A percentile compares a stretch with the other conserved stretches of the same genome.
Conservation (phyloP, 2,797 vertebrate species). For the Rachycentron canadum region DNA sequence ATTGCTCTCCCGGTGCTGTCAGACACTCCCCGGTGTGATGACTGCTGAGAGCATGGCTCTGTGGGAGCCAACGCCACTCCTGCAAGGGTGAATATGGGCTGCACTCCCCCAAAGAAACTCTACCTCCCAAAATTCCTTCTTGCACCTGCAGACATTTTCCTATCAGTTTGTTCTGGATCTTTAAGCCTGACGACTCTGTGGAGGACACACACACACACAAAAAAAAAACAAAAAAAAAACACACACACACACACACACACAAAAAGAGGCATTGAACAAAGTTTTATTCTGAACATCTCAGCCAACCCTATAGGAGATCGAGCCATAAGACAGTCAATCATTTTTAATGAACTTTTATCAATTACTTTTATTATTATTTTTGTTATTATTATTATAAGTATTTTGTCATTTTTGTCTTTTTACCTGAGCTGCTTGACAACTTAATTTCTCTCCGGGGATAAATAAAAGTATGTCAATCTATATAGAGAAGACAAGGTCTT, state of each 20-base stretch:
- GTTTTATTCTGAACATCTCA: not conserved
- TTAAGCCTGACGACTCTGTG: slow-evolving; percentile 79
- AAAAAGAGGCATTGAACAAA: not conserved
- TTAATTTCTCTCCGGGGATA: too few species aligned
- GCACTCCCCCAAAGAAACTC: slow-evolving; percentile 82
- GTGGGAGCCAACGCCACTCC: slow-evolving; percentile 84
- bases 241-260: too few species aligned
- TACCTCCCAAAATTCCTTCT: slow-evolving; percentile 49
- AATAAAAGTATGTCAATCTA: too few species aligned
- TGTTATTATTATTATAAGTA: too few species aligned
- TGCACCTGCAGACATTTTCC: slow-evolving; percentile 84
- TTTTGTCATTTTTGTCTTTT: too few species aligned
- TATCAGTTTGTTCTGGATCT: slow-evolving; percentile 86
- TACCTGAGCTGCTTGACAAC: too few species aligned
- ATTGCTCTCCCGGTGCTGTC: slow-evolving; percentile 74
- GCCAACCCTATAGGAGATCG: not conserved
- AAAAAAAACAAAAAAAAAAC: too few species aligned
- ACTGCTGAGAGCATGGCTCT: slow-evolving; percentile 76
- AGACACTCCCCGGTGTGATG: slow-evolving; percentile 84
- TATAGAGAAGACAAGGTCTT: too few species aligned
- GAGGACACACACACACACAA: slow-evolving; percentile 25
- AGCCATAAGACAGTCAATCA: too few species aligned
- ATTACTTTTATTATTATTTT: too few species aligned
- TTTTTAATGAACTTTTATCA: too few species aligned
- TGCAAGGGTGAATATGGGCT: slow-evolving; percentile 74